Base-by-base conservation (phyloP, 2,113 vertebrate species). In the Sapajus apella region DNA sequence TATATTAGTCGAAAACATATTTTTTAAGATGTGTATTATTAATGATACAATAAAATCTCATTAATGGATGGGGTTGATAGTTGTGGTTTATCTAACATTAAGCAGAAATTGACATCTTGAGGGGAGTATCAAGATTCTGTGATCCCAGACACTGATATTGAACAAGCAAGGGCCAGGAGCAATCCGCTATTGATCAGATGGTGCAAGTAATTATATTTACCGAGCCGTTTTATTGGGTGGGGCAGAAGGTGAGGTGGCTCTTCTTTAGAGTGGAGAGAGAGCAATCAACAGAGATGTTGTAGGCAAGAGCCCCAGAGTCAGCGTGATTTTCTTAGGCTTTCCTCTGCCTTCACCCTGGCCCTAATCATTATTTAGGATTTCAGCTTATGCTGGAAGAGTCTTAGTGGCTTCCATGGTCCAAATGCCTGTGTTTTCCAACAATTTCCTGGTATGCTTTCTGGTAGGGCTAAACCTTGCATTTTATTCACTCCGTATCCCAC, bases 121-220 rank as follows among this genome's bases (percentile, higher is more conserved):
- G 96, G 97, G 97, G 96, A 97, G 94, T 66, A 97, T 98, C 96
- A 70, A 90, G 97, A 98, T 95, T 80, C 96, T 5, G 93, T 96
- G 97, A 98, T 97, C 97, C 97, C 98, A 98, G 97, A 97, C 97
- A 92, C 95, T 97, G 98, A 97, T 98, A 98, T 98, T 95, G 98
- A 98, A 97, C 97, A 82, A 92, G 86, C 97, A 96, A 85, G 98
- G 97, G 98, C 98, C 98, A 97, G 91, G 97, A 98, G 98, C 98
- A 98, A 98, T 98, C 97, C 18, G 37, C 97, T 98, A 99, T 99
- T 98, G 98, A 98, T 98, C 98, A 98, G 98, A 95, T 68, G 84
- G 97, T 55, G 86, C 96, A 94, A 98, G 98, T 98, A 98, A 98
- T 98, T 98, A 98, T 98, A 97, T 98, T 98, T 98, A 97, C 96